These are phyloP conservation scores for Apis cerana DNA, from an alignment of 1,140 invertebrate species.

Conservation along the genomic window DNA sequence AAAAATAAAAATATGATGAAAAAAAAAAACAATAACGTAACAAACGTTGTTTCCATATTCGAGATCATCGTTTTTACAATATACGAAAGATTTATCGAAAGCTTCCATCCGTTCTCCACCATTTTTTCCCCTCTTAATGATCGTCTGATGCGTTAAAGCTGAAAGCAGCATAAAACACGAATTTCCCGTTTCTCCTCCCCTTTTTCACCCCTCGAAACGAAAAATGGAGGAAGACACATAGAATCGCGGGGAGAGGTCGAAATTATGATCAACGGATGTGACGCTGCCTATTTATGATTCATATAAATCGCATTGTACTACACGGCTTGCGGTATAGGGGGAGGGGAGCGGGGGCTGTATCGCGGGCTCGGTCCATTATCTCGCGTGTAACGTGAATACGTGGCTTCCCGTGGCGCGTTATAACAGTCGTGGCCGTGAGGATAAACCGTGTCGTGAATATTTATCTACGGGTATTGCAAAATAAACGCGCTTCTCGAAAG, in stretches of 20 bases:
- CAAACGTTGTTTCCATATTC: not conserved
- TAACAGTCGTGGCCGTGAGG: conserved; percentile 43
- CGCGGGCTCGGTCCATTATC: conserved; percentile 58
- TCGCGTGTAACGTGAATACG: conserved; percentile 50
- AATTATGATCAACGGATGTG: conserved; percentile 58
- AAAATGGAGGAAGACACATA: not conserved
- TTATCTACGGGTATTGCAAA: conserved; percentile 63
- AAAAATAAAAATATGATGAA: too few species aligned
- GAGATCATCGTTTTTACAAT: not conserved
- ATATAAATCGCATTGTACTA: conserved; percentile 62
- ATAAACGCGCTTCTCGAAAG: conserved; percentile 52
- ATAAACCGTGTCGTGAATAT: conserved; percentile 64
- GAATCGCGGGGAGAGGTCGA: not conserved
- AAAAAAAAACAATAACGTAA: not conserved
- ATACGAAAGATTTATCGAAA: conserved; percentile 28
- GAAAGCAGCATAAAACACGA: conserved; percentile 40
- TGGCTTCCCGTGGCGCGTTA: conserved; percentile 49
- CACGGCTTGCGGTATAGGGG: conserved; percentile 17
- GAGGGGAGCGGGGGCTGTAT: conserved; percentile 20
- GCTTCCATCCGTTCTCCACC: conserved; percentile 9
- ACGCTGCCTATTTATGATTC: conserved; percentile 65
- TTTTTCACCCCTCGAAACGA: conserved; percentile 10
- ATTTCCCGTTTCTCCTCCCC: conserved; percentile 5
- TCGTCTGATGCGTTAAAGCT: conserved; percentile 6
- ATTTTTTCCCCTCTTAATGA: conserved; percentile 58